A percentile compares a stretch with the other conserved stretches of the same genome.
phyloP scores from a whole-genome alignment of 2,113 vertebrate species.

The Ibidorhyncha struthersii region DNA sequence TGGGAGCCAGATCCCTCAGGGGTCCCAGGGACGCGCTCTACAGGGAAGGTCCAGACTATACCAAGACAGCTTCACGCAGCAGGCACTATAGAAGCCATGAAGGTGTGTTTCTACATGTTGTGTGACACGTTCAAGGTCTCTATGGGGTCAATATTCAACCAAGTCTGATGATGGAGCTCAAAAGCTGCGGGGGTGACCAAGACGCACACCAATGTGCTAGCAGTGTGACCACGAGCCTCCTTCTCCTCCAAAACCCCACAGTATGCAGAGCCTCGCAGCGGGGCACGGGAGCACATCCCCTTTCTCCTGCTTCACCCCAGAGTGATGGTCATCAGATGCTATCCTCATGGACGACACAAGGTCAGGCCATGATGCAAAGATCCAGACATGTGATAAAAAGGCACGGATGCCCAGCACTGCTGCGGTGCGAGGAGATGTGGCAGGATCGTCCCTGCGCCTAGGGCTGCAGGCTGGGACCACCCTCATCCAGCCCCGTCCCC shows the following conservation, averaged over 20 bases:
- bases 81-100: not conserved
- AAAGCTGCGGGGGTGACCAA: not conserved
- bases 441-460: fast-evolving
- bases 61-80: not conserved
- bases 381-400: not conserved
- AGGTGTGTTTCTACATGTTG: not conserved
- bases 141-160: not conserved
- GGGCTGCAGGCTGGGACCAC: not conserved
- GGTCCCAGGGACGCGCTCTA: fast-evolving
- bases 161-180: not conserved
- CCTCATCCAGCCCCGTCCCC: not conserved
- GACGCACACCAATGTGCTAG: fast-evolving
- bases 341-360: not conserved
- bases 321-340: not conserved
- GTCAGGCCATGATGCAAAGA: not conserved
- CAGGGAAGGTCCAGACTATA: not conserved
- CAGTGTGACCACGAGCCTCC: fast-evolving
- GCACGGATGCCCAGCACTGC: not conserved
- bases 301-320: not conserved
- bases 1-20: not conserved
- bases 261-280: fast-evolving
- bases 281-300: fast-evolving
- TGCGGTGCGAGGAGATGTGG: fast-evolving
- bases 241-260: not conserved
- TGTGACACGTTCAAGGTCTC: not conserved